These are phyloP conservation scores for Silurus lanzhouensis DNA, from an alignment of 2,797 vertebrate species.

Conservation along the genomic window DNA sequence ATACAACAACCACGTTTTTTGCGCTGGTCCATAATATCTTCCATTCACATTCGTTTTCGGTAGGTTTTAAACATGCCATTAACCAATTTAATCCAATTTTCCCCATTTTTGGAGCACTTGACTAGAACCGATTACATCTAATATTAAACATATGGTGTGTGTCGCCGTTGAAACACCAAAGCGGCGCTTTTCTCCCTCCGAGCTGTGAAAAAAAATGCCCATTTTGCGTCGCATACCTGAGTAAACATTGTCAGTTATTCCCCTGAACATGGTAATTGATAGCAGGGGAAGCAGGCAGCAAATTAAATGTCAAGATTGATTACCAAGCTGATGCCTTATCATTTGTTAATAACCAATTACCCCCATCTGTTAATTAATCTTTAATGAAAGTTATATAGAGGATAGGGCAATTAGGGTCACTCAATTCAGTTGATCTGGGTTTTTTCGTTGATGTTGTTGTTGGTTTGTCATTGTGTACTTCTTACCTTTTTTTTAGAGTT, in stretches of 20 bases:
- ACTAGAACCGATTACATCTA: constrained; percentile 82
- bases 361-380: constrained; percentile 82
- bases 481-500: neutral
- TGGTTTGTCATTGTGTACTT: constrained; percentile 31
- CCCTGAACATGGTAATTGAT: constrained; percentile 75
- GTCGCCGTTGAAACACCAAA: constrained; percentile 70
- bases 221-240: constrained; percentile 62
- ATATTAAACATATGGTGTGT: constrained; percentile 84
- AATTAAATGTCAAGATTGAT: constrained; percentile 83
- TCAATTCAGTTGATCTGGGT: constrained; percentile 35
- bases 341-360: constrained; percentile 80
- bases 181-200: constrained; percentile 54
- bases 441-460: constrained; percentile 5
- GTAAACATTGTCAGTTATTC: constrained; percentile 72
- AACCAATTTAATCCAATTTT: constrained; percentile 86
- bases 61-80: constrained; percentile 85
- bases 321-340: constrained; percentile 80
- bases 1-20: constrained; percentile 62
- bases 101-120: constrained; percentile 78
- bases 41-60: constrained; percentile 80
- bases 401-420: constrained; percentile 39
- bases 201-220: constrained; percentile 72
- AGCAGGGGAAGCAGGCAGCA: constrained; percentile 76
- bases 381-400: constrained; percentile 67
- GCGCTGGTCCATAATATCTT: constrained; percentile 74